Evolutionary conservation across 92 coral and sea anemone species (phyloP), one percentile per base, ranked within the genome.

Genomic region (Phymanthus crucifer): DNA sequence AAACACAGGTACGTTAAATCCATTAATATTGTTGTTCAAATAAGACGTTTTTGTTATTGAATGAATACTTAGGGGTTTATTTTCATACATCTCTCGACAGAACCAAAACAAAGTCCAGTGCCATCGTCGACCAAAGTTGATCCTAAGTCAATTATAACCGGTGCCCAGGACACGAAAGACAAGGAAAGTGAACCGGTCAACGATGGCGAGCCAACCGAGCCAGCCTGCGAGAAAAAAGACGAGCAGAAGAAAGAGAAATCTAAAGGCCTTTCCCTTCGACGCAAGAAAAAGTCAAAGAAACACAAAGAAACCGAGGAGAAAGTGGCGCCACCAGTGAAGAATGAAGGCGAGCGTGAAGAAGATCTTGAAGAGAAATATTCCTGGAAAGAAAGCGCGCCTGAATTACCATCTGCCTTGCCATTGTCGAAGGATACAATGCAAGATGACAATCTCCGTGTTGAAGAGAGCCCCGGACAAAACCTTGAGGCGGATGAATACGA

Each of bases 251-350:
- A 77, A 43, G 70, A 68, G 23, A 61, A 38, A 45, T 61, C 35
- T 12, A 61, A 61, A 61, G 68, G 32, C 4, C 40, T 77, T 31
- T 77, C 81, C 10, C 36, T 77, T 36, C 40, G 80, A 32, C 24
- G 74, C 32, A 74, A 74, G 72, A 57, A 82, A 40, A 61, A 82
- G 80, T 65, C 43, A 2, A 57, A 23, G n/a, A 58, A 57, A 48
- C 54, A 43, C 32, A 50, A 75, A 17, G 70, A 73, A 37, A 7
- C 66, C 31, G 66, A 64, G 14, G 66, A 37, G 6, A 26, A 58
- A 26, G 83, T n/a, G n/a, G n/a, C 66, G 47, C 75, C 33, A 29
- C 4, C 74, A 70, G 66, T 66, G 10, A 74, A 64, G 64, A 73
- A 74, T 21, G 77, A 73, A 72, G 76, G 73, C 27, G 69, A 61